Base-by-base conservation (phyloP, 2,113 vertebrate genomes). In the Dasypus novemcinctus region DNA sequence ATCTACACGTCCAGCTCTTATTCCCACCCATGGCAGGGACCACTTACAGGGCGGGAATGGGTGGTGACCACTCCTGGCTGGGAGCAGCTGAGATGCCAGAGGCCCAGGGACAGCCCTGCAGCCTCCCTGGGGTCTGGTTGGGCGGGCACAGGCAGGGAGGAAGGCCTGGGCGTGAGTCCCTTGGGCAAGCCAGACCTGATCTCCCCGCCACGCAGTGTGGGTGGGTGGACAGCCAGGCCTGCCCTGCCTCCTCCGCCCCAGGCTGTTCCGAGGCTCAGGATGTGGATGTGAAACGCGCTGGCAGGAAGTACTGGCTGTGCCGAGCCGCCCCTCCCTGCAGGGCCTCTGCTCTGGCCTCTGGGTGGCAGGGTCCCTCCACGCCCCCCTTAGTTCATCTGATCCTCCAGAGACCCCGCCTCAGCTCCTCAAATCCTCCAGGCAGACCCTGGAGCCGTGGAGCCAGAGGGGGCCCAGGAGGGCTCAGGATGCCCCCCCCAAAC, bases 301-400 rank as follows among this genome's bases (percentile, higher is more conserved):
- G 57, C 21, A 21, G 0, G 14, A 36, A 21, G 36, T 5, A 18
- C 46, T 49, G 23, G 7, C 14, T 0, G 36, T 17, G 95, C 81
- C 12, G 33, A 14, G 69, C 21, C 0, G 0, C 43, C 41, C 1
- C 1, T 64, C 25, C 27, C 36, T 46, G 18, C 23, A 1, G 61
- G 17, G 15, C 49, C 79, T 33, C 82, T 49, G 10, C 43, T 21
- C 5, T 10, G 20, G 63, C 43, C 52, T 38, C 61, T 43, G 8
- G 52, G 20, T 52, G 15, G 38, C 14, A 3, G 84, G n/a, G 33
- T 20, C 66, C 59, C 20, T 43, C n/a, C 27, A 43, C 10, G 13
- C 31, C 29, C 54, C 15, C 1, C 17, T 43, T 36, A 57, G 7
- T 20, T 33, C 27, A 18, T 11, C 33, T 15, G 29, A 9, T 12